These are phyloP conservation scores for Hafferia zeledoni DNA, from an alignment of 2,797 vertebrate species.

Conservation along the genomic window DNA sequence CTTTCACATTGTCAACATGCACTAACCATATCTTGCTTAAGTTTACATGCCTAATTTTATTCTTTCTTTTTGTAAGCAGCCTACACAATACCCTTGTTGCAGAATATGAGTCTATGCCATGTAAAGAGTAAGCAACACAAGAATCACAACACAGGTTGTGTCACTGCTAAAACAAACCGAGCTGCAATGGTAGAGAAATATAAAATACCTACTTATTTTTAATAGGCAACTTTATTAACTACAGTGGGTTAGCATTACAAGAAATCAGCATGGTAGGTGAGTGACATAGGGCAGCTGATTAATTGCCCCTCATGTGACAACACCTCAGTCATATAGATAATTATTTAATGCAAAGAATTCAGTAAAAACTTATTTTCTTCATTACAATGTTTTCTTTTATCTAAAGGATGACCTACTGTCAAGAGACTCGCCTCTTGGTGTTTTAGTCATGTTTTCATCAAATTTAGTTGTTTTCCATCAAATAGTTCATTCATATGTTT, in stretches of 20 bases:
- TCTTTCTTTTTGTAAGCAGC: neutral
- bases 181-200: neutral
- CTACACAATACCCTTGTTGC: neutral
- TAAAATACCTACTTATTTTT: neutral
- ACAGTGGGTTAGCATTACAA: neutral
- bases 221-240: neutral
- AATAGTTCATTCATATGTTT: neutral
- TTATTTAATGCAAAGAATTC: neutral
- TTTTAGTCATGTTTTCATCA: neutral
- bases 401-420: neutral
- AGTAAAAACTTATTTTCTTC: neutral
- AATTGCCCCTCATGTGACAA: neutral
- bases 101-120: neutral
- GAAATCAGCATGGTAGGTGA: neutral
- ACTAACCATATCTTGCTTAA: neutral
- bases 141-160: neutral
- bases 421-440: neutral
- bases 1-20: neutral
- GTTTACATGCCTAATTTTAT: neutral
- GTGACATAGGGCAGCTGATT: neutral
- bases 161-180: neutral
- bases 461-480: neutral
- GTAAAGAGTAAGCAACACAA: neutral
- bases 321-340: neutral
- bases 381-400: neutral